Evolutionary conservation across 2,113 vertebrate species (phyloP).

Genomic region (Cynopterus brachyotis): DNA sequence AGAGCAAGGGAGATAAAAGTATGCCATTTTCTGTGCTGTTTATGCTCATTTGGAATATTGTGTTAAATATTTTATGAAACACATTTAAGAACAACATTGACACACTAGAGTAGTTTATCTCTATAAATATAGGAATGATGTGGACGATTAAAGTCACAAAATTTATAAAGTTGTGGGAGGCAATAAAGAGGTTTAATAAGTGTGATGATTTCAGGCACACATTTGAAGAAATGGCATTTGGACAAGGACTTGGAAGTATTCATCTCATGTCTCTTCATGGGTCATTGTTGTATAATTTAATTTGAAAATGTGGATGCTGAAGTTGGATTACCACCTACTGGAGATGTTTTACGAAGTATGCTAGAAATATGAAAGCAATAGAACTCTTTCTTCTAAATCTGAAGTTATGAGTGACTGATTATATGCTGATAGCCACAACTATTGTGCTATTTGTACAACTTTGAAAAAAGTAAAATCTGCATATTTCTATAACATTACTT

Average conservation of each 20-base stretch:
- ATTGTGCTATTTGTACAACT: not conserved
- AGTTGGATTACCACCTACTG: not conserved
- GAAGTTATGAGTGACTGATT: not conserved
- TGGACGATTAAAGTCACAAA: not conserved
- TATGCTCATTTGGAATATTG: not conserved
- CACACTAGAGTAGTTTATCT: not conserved
- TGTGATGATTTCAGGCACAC: not conserved
- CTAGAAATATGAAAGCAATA: not conserved
- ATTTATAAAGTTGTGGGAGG: not conserved
- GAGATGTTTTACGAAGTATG: not conserved
- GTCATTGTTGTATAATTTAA: not conserved
- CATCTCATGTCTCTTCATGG: accelerated
- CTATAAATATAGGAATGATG: not conserved
- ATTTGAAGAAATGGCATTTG: not conserved
- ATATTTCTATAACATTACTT: not conserved
- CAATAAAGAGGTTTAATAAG: not conserved
- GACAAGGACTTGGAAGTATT: not conserved
- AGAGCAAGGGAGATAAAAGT: not conserved
- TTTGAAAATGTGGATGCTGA: not conserved
- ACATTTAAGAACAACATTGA: not conserved
- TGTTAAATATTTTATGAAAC: not conserved
- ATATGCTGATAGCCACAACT: not conserved
- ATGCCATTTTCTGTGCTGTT: not conserved
- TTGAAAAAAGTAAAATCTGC: not conserved
- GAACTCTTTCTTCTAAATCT: not conserved